Evolutionary conservation across 2,888 invertebrate genomes (phyloP), one percentile per base, ranked within the genome.

Genomic region (Calephelis perditalis): DNA sequence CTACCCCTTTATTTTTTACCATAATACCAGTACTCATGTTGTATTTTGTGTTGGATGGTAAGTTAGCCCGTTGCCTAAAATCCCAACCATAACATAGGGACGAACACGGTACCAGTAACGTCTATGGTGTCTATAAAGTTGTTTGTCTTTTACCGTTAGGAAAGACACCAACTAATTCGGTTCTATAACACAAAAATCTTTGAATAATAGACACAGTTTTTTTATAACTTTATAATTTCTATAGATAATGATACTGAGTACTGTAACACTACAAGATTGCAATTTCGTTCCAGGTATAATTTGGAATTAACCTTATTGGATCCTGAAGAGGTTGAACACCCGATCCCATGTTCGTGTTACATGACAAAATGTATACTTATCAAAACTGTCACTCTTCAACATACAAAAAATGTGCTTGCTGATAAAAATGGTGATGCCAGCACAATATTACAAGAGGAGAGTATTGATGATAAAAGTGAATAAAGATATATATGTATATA

Each of bases 331-430:
- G 87, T 94, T 7, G 93, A 94, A 36, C 97, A 97, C 77, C 95
- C 96, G 0, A 83, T 95, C 37, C 96, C 96, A 9, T 97, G 97
- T 73, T 74, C 89, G 10, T 97, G 97, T 77, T 90, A 94, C 72
- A 91, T 94, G 91, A 95, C 95, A 0, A 96, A 94, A 74, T 96
- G 96, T 75, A 94, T 96, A 72, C 85, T 96, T 11, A 92, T 94
- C 6, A 94, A 93, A 70, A 89, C 92, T 37, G 92, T 92, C 3
- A 85, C 94, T 70, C 80, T 89, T 44, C 87, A 92, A 69, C 91
- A 92, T 63, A 73, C 81, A 3, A 78, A 79, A 59, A 69, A 71
- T 58, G 68, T 59, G 11, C 26, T 59, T 10, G 43, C 69, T 3
- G 64, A 65, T 36, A 58, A 64, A 15, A 65, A 62, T n/a, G 36